Conservation (phyloP, 64 coral and sea anemone genomes). For the Porites lutea region DNA sequence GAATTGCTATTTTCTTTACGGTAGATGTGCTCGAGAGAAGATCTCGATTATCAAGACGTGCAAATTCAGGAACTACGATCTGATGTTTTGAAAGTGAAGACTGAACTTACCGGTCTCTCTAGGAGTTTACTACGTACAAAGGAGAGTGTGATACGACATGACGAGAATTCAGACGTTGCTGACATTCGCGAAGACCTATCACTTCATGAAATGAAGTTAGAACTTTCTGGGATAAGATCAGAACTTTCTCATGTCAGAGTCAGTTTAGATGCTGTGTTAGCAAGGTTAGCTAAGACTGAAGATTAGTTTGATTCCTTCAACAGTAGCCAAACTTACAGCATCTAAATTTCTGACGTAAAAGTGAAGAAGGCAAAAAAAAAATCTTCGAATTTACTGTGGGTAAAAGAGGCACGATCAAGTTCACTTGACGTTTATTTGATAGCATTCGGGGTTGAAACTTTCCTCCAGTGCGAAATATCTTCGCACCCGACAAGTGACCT, state of each 20-base stretch:
- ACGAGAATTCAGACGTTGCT: background rate
- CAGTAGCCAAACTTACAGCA: too few relatives aligned
- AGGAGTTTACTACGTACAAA: background rate
- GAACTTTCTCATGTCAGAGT: background rate
- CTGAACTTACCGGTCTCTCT: background rate
- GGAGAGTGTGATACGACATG: background rate
- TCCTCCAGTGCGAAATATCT: too few relatives aligned
- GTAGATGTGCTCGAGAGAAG: background rate
- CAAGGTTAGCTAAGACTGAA: background rate
- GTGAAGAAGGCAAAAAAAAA: too few relatives aligned
- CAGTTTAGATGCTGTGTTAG: background rate
- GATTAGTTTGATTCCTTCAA: too few relatives aligned
- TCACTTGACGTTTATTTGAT: too few relatives aligned
- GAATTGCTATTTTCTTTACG: background rate
- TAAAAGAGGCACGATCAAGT: too few relatives aligned
- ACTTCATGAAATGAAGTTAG: background rate
- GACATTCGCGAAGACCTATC: background rate
- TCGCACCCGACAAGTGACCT: too few relatives aligned
- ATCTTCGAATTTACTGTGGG: too few relatives aligned
- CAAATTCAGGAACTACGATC: background rate
- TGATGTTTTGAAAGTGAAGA: background rate
- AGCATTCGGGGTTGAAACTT: too few relatives aligned
- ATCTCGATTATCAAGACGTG: background rate
- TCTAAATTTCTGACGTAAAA: too few relatives aligned
- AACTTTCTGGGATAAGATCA: background rate